phyloP scores from a whole-genome alignment of 2,113 vertebrate genomes.

The Bos indicus region DNA sequence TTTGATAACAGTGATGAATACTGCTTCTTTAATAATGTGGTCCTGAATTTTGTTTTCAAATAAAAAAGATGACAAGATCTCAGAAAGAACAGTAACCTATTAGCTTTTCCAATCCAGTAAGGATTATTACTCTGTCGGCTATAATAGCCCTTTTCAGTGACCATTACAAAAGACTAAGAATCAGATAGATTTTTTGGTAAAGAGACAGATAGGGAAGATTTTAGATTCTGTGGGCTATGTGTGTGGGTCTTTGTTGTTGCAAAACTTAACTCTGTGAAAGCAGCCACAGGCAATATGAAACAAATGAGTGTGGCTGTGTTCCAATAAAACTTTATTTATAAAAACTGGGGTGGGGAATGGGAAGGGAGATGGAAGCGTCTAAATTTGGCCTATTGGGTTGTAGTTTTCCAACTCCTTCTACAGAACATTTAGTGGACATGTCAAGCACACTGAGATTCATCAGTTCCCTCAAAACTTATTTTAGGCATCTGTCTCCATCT shows the following conservation, averaged over 20 bases:
- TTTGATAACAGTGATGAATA: neutral
- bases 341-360: neutral
- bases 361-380: neutral
- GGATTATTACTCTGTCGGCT: neutral
- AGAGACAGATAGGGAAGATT: neutral
- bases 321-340: neutral
- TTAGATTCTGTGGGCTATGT: neutral
- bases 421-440: neutral
- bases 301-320: neutral
- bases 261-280: neutral
- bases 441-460: neutral
- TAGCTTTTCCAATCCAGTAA: neutral
- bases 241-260: neutral
- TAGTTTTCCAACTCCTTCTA: neutral
- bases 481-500: neutral
- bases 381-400: neutral
- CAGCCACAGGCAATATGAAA: neutral
- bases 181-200: neutral
- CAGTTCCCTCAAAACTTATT: neutral
- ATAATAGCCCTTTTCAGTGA: neutral
- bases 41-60: neutral
- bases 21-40: neutral
- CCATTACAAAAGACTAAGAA: neutral
- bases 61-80: neutral
- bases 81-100: neutral